Evolutionary conservation across 2,888 invertebrate species (phyloP).

Genomic region (Craniophora ligustri): DNA sequence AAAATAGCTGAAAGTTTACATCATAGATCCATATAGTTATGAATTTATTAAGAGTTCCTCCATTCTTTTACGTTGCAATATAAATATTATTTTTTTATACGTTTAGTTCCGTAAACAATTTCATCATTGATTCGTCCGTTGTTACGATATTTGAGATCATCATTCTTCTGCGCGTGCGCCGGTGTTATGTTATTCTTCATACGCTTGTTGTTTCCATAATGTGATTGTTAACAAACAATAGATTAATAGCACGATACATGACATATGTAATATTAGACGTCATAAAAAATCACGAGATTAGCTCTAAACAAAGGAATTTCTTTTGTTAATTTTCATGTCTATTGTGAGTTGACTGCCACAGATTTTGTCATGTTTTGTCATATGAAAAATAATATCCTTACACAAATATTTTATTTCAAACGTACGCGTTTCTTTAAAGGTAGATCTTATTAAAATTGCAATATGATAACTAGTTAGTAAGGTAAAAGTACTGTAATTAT

Average conservation of each 20-base stretch:
- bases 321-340: not conserved
- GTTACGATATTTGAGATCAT: slow-evolving; percentile 19
- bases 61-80: slow-evolving; percentile 19
- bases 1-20: slow-evolving; percentile 22
- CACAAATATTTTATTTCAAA: too few relatives aligned
- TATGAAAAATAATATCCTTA: too few relatives aligned
- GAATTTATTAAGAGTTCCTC: slow-evolving; percentile 21
- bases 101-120: slow-evolving; percentile 42
- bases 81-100: slow-evolving; percentile 45
- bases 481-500: too few relatives aligned
- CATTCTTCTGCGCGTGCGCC: slow-evolving; percentile 1
- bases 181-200: slow-evolving; percentile 13
- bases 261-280: not conserved
- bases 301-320: slow-evolving; percentile 1
- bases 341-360: slow-evolving; percentile 24
- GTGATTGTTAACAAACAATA: slow-evolving; percentile 22
- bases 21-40: slow-evolving; percentile 11
- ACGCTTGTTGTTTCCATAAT: slow-evolving; percentile 15
- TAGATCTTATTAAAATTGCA: too few relatives aligned
- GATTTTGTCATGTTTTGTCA: slow-evolving; percentile 14
- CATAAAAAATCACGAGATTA: not conserved
- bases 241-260: slow-evolving; percentile 5
- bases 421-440: too few relatives aligned
- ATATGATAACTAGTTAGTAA: too few relatives aligned
- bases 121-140: slow-evolving; percentile 35